These are phyloP conservation scores for Idris sp. DNA, from an alignment of 1,140 invertebrate genomes.

Conservation along the genomic window DNA sequence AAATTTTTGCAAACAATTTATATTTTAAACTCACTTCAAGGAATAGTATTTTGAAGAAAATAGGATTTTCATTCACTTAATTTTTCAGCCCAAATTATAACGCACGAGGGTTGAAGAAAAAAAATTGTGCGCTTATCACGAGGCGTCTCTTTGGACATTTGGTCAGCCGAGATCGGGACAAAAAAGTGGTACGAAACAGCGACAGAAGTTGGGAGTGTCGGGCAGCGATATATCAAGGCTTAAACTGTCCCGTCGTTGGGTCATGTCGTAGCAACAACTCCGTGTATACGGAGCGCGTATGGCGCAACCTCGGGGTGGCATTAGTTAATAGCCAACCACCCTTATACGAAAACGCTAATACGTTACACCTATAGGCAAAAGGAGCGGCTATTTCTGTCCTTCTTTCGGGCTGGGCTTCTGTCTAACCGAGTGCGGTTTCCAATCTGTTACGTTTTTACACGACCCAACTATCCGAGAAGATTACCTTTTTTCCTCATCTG, in stretches of 20 bases:
- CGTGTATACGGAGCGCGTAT: slow-evolving; percentile 70
- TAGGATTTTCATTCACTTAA: no score
- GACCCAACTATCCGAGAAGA: slow-evolving; percentile 62
- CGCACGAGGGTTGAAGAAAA: no score
- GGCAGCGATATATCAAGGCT: slow-evolving; percentile 78
- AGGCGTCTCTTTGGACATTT: slow-evolving; percentile 74
- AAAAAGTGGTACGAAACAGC: slow-evolving; percentile 75
- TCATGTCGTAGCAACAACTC: slow-evolving; percentile 71
- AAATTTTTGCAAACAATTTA: no score
- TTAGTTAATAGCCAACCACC: slow-evolving; percentile 76
- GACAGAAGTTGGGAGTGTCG: slow-evolving; percentile 80
- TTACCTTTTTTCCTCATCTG: slow-evolving; percentile 65
- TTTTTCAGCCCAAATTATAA: no score
- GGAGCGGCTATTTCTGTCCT: slow-evolving; percentile 51
- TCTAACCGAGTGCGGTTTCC: slow-evolving; percentile 77
- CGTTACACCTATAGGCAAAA: slow-evolving; percentile 68
- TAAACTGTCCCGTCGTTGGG: slow-evolving; percentile 77
- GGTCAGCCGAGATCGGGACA: slow-evolving; percentile 73
- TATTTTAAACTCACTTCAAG: no score
- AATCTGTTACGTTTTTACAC: slow-evolving; percentile 78
- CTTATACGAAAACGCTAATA: slow-evolving; percentile 70
- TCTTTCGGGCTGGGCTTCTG: slow-evolving; percentile 27
- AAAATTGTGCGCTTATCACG: slow-evolving; percentile 57
- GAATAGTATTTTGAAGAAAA: no score
- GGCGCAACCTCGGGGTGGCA: slow-evolving; percentile 70